Evolutionary conservation across 2,888 invertebrate species (phyloP).

Genomic region (Polyploca ridens): DNA sequence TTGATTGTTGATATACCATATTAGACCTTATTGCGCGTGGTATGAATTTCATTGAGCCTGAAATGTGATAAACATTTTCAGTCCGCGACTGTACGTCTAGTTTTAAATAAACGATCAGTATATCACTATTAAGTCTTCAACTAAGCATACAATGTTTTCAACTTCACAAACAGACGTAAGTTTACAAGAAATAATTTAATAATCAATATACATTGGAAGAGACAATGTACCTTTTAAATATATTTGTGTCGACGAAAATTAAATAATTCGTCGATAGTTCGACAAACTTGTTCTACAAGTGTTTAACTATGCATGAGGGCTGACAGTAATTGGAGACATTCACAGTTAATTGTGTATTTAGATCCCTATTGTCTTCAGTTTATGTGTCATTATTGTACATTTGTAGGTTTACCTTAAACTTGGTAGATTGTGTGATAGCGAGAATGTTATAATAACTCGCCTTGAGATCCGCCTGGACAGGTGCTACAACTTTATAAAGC

Average conservation of each 20-base stretch:
- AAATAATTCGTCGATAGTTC: conserved; percentile 29
- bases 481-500: too few species aligned
- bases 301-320: conserved; percentile 43
- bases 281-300: conserved; percentile 38
- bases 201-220: not conserved
- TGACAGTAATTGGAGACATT: conserved; percentile 36
- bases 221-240: not conserved
- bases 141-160: not conserved
- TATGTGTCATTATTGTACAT: not conserved
- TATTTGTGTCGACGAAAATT: not conserved
- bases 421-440: too few species aligned
- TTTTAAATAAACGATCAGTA: not conserved
- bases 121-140: not conserved
- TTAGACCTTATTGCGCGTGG: too few species aligned
- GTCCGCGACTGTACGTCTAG: too few species aligned
- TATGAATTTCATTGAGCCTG: too few species aligned
- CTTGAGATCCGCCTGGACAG: too few species aligned
- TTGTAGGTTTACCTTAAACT: not conserved
- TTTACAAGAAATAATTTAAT: not conserved
- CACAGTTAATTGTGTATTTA: not conserved
- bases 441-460: too few species aligned
- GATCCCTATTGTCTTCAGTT: conserved; percentile 7
- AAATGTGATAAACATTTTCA: too few species aligned
- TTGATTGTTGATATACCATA: too few species aligned
- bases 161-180: not conserved